Evolutionary conservation across 1,140 invertebrate genomes (phyloP).

Genomic region (Ridgeia piscesae): DNA sequence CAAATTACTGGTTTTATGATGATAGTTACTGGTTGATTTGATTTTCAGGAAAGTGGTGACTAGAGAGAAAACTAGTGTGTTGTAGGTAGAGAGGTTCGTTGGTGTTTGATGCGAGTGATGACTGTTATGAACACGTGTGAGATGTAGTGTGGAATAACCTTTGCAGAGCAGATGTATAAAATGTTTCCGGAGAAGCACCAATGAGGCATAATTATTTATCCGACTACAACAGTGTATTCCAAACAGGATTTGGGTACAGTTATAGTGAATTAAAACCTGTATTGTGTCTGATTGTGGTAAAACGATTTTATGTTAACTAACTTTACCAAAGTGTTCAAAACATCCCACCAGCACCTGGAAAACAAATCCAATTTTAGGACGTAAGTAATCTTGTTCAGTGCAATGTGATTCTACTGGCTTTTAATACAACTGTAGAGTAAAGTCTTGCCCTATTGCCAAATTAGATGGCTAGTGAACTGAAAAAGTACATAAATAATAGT

Average conservation of each 20-base stretch:
- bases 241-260: not conserved
- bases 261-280: not conserved
- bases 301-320: not conserved
- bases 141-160: not conserved
- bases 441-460: not conserved
- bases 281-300: not conserved
- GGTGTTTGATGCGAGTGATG: not conserved
- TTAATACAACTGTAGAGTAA: not conserved
- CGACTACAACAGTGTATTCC: not conserved
- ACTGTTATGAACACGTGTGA: not conserved
- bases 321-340: not conserved
- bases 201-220: not conserved
- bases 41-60: not conserved
- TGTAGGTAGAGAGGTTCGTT: not conserved
- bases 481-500: not conserved
- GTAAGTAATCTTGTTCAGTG: too few relatives aligned
- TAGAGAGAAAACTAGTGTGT: not conserved
- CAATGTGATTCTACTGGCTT: not conserved
- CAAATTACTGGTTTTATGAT: not conserved
- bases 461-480: too few relatives aligned
- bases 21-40: not conserved
- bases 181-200: not conserved
- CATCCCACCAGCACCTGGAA: not conserved
- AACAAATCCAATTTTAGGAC: not conserved
- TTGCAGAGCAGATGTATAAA: not conserved